These are phyloP conservation scores for Morpho helenor DNA, from an alignment of 2,888 invertebrate genomes.

Conservation along the genomic window DNA sequence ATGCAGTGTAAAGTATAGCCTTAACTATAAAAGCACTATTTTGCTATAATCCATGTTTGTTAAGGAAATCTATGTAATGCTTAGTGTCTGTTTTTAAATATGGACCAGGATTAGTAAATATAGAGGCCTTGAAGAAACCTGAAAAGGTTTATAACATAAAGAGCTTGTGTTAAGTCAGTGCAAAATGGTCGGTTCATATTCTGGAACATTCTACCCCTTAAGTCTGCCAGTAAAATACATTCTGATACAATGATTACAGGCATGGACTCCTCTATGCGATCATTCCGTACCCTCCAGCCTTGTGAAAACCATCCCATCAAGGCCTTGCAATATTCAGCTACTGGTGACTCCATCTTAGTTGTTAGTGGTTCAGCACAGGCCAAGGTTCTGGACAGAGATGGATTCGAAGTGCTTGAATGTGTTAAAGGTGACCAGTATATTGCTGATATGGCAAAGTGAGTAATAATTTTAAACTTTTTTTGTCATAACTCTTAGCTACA, in stretches of 20 bases:
- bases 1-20: too few species aligned
- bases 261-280: constrained; percentile 95
- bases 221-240: too few species aligned
- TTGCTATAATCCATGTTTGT: too few species aligned
- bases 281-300: constrained; percentile 95
- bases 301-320: constrained; percentile 97
- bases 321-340: constrained; percentile 93
- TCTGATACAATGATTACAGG: constrained; percentile 66
- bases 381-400: constrained; percentile 96
- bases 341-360: constrained; percentile 95
- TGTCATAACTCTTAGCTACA: too few species aligned
- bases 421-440: constrained; percentile 98
- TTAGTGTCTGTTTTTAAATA: not conserved
- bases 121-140: too few species aligned
- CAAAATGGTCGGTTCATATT: too few species aligned
- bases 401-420: constrained; percentile 95
- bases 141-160: too few species aligned
- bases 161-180: too few species aligned
- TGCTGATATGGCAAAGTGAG: constrained; percentile 89
- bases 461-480: constrained; percentile 1
- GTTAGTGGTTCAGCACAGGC: constrained; percentile 95
- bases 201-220: too few species aligned
- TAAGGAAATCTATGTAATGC: not conserved
- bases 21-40: too few species aligned
- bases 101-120: too few species aligned